Evolutionary conservation across 2,113 vertebrate genomes (phyloP).

Genomic region (Aspiorhynchus laticeps): DNA sequence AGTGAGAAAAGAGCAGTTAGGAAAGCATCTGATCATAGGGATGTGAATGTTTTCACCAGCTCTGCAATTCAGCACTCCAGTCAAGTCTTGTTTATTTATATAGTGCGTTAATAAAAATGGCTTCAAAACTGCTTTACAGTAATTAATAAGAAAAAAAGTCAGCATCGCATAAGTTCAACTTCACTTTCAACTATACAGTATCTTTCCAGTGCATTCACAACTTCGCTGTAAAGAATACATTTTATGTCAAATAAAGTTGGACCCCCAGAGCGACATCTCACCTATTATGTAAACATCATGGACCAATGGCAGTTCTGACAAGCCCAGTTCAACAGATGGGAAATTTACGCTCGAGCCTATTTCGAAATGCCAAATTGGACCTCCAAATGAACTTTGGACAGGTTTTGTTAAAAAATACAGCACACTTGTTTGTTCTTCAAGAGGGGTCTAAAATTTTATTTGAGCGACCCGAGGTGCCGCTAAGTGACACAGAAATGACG

Average conservation of each 20-base stretch:
- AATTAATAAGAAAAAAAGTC: background rate
- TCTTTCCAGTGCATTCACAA: background rate
- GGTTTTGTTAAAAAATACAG: background rate
- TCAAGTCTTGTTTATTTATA: background rate
- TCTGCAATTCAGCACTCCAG: background rate
- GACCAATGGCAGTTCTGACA: background rate
- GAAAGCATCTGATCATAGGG: background rate
- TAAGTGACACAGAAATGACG: background rate
- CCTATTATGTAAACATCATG: background rate
- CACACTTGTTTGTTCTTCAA: background rate
- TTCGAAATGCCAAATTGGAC: background rate
- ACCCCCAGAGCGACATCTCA: background rate
- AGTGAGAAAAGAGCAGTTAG: background rate
- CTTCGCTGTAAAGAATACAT: background rate
- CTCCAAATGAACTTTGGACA: background rate
- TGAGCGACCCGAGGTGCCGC: background rate
- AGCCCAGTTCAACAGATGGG: background rate
- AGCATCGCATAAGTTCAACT: background rate
- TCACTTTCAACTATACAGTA: background rate
- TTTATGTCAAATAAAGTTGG: background rate
- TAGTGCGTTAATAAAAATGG: background rate
- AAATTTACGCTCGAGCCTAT: background rate
- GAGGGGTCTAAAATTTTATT: background rate
- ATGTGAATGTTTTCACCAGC: background rate
- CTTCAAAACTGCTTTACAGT: background rate